Conservation (phyloP, 2,113 vertebrate species). For the Aldabrachelys gigantea region DNA sequence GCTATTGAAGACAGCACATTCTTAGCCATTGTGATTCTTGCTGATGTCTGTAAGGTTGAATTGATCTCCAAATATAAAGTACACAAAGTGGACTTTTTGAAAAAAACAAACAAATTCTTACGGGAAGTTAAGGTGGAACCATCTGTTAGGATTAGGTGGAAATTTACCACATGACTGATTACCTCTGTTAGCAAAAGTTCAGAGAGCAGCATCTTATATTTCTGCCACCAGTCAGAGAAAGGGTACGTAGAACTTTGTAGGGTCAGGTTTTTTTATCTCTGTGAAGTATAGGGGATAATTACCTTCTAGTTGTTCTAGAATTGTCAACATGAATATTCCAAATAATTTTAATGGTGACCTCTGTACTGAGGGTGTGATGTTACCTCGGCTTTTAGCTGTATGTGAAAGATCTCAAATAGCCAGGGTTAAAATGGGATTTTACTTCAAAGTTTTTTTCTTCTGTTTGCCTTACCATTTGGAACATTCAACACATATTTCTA, state of each 20-base stretch:
- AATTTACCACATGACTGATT: not conserved
- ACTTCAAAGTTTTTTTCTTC: slow-evolving; percentile 43
- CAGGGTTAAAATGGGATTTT: slow-evolving; percentile 9
- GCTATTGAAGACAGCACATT: not conserved
- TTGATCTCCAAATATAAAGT: not conserved
- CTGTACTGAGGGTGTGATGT: not conserved
- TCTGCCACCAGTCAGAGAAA: not conserved
- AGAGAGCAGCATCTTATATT: not conserved
- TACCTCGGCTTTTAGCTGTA: not conserved
- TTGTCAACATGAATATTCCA: not conserved
- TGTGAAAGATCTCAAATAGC: slow-evolving; percentile 19
- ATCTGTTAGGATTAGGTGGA: not conserved
- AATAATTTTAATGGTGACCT: slow-evolving; percentile 28
- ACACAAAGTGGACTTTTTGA: not conserved
- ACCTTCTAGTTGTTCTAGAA: not conserved
- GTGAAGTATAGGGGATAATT: not conserved
- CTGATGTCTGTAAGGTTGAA: not conserved
- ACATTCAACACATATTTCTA: not conserved
- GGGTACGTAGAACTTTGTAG: not conserved
- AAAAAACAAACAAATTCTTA: not conserved
- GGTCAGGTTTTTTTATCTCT: not conserved
- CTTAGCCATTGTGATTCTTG: not conserved
- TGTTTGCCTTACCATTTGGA: slow-evolving; percentile 13
- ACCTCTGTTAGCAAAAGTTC: not conserved
- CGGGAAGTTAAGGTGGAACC: not conserved